Evolutionary conservation across 2,113 vertebrate genomes (phyloP).

Genomic region (Pao palembangensis): DNA sequence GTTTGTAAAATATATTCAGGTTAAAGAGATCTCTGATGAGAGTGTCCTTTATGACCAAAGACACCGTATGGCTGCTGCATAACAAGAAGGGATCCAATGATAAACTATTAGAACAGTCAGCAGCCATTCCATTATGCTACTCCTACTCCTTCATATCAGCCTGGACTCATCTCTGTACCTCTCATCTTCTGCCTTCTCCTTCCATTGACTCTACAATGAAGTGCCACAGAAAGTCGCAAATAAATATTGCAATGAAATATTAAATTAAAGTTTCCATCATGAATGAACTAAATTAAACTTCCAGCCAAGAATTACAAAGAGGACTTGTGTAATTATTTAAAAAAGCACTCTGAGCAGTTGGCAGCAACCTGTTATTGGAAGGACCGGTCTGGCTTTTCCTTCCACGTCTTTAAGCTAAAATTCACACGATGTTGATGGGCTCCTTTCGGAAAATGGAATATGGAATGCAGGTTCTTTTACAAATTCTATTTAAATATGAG

Average conservation of each 20-base stretch:
- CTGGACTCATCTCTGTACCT: slow-evolving; percentile 21
- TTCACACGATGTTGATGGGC: slow-evolving; percentile 38
- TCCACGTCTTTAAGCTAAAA: slow-evolving; percentile 6
- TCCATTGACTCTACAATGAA: slow-evolving; percentile 32
- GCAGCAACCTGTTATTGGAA: slow-evolving; percentile 34
- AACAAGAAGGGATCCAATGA: slow-evolving; percentile 32
- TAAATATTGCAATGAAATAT: slow-evolving; percentile 57
- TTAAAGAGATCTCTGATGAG: slow-evolving; percentile 28
- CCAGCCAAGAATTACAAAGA: slow-evolving; percentile 39
- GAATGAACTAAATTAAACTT: slow-evolving; percentile 46
- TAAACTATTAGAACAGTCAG: slow-evolving; percentile 37
- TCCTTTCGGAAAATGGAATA: slow-evolving; percentile 15
- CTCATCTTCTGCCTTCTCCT: slow-evolving; percentile 19
- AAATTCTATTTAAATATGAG: slow-evolving; percentile 22
- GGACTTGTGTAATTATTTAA: slow-evolving; percentile 42
- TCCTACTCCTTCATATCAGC: slow-evolving; percentile 13
- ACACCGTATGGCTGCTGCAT: slow-evolving; percentile 19
- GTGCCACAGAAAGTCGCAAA: slow-evolving; percentile 50
- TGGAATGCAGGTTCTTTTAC: slow-evolving; percentile 11
- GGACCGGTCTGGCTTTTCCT: slow-evolving; percentile 14
- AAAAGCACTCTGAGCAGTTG: slow-evolving; percentile 34
- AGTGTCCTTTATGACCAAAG: slow-evolving; percentile 30
- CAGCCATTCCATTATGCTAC: slow-evolving; percentile 22
- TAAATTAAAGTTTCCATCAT: slow-evolving; percentile 57
- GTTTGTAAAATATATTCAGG: slow-evolving; percentile 11